Evolutionary conservation across 2,888 invertebrate species (phyloP), one percentile per base, ranked within the genome.

Genomic region (Parasteatoda lunata): DNA sequence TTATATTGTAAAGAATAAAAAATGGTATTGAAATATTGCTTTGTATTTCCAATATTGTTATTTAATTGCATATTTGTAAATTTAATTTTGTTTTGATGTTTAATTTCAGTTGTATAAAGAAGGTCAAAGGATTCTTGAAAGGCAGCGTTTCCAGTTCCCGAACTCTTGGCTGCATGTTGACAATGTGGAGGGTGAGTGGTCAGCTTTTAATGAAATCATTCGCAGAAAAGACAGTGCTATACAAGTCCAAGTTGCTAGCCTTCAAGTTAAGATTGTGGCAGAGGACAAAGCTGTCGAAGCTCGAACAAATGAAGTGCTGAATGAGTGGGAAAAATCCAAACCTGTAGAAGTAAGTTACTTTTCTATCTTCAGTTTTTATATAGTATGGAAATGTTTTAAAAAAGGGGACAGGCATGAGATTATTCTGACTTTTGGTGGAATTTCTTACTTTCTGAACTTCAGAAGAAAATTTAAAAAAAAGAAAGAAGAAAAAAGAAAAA

Each of bases 181-280:
- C 92, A 98, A 99, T 92, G 96, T 99, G 85, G 99, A 99, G 93
- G 99, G 99, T 3, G 99, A 99, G 94, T 99, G 99, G 99, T 97
- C 97, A 71, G 99, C 99, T 0, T 99, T 99, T 92, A 97, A 97
- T 91, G 99, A 99, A 93, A 99, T 99, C 88, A 97, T 99, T 92
- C 96, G 97, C 91, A 95, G 99, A 81, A 99, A 99, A 93, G 99
- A 99, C 92, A 96, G 97, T 0, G 96, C 97, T 68, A 98, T 98
- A 90, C 98, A 98, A 92, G 96, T 97, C 0, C 98, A 98, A 93
- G 96, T 97, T 49, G 96, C 97, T 3, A 97, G 97, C 79, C 94
- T 99, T 77, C 99, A 99, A 93, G 96, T 98, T 93, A 99, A 99
- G 93, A 99, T 99, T 90, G 97, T 98, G 64, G 97, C 98, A 0